Base-by-base conservation (phyloP, 2,888 invertebrate species). In the Acanthoscelides obtectus region DNA sequence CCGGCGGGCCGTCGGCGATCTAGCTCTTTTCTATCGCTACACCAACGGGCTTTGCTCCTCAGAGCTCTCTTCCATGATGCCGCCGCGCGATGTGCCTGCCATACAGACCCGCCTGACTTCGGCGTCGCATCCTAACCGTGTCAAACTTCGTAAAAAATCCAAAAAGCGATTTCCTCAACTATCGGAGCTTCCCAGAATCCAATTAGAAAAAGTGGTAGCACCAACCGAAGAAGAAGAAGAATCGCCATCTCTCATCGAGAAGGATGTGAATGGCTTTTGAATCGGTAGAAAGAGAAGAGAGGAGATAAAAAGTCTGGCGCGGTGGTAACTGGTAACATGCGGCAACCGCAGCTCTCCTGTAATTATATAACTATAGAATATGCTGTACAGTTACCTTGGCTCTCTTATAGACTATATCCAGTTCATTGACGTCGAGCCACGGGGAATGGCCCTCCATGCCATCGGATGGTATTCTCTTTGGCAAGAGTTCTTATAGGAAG, bases 331-430 rank as follows among this genome's bases (percentile, higher is more conserved):
- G 78, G 75, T 74, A 80, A 77, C 78, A 80, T 80, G 78, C 78
- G 79, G 79, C 77, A 74, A 78, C 71, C 78, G 76, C 20, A 76
- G 77, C 76, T 76, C 76, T 78, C 75, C 77, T 78, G 77, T 81
- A 83, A 83, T 83, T 83, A 83, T 83, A 83, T 83, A 83, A 83
- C 79, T 76, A 80, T 79, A 77, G 78, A 79, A 80, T 79, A 78
- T 79, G 80, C 80, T 78, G 79, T 72, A 80, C 82, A 82, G 82
- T 83, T 83, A 83, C 82, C 81, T 83, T 81, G 83, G 80, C 76
- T 80, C 22, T 66, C 20, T 20, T 20, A 66, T 80, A 80, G 81
- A 81, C 80, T 81, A 79, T 81, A 82, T 78, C 72, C 72, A 76
- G 78, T 81, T 80, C 80, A 77, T 71, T 71, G 70, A 63, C 67